These are phyloP conservation scores for Augiades crinisus DNA, from an alignment of 2,888 invertebrate species.

Conservation along the genomic window DNA sequence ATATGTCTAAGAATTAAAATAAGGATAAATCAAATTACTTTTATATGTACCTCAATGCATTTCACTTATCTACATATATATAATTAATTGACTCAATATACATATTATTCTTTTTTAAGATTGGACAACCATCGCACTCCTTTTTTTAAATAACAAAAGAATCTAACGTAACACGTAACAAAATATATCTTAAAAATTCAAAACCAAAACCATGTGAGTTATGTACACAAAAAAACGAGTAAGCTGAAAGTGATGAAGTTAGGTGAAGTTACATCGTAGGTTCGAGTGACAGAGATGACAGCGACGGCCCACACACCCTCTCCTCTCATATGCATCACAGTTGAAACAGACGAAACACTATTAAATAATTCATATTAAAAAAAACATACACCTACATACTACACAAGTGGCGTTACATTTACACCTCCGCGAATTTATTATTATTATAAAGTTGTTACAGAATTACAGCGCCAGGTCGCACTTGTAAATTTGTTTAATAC, in stretches of 20 bases:
- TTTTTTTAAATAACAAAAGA: no score
- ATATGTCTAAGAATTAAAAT: no score
- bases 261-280: no score
- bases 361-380: conserved; percentile 63
- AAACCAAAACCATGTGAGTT: no score
- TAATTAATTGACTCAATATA: no score
- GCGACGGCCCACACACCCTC: conserved; percentile 46
- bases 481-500: conserved; percentile 23
- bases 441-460: conserved; percentile 30
- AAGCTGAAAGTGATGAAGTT: not conserved
- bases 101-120: no score
- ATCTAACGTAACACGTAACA: no score
- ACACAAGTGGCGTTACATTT: conserved; percentile 59
- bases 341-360: conserved; percentile 64
- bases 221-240: not conserved
- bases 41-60: no score
- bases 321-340: conserved; percentile 49
- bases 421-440: conserved; percentile 34
- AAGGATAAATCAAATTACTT: no score
- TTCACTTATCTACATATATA: no score
- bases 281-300: not conserved
- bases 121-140: no score
- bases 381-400: conserved; percentile 74
- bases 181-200: no score
- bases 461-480: conserved; percentile 35